Percentiles rank a stretch among this genome's conserved stretches.
These are phyloP conservation scores for Benitochromis conjunctus DNA, from an alignment of 2,113 vertebrate genomes.

Conservation along the genomic window DNA sequence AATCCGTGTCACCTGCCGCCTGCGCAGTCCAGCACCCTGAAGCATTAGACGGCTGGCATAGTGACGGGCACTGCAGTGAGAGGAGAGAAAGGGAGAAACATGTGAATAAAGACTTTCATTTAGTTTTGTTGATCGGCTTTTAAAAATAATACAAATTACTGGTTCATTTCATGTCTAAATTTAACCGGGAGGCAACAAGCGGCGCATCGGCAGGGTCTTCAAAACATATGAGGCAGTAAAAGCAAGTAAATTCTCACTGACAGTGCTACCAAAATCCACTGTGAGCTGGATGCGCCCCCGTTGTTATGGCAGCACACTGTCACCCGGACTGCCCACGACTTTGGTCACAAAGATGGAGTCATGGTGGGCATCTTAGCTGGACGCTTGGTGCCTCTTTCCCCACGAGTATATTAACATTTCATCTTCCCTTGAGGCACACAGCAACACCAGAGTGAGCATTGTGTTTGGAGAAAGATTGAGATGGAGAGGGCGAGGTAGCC, in stretches of 20 bases:
- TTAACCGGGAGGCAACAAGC: neutral
- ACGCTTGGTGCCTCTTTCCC: constrained; percentile 1
- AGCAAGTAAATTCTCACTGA: constrained; percentile 4
- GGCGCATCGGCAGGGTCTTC: neutral
- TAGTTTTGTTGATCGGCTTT: constrained; percentile 13
- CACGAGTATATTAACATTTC: constrained; percentile 26
- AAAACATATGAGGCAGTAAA: constrained; percentile 6
- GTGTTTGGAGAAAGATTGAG: constrained; percentile 54
- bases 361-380: constrained; percentile 25
- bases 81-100: constrained; percentile 21
- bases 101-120: constrained; percentile 21
- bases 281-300: constrained; percentile 34
- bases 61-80: constrained; percentile 64
- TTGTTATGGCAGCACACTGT: constrained; percentile 50
- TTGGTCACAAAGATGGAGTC: constrained; percentile 24
- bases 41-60: constrained; percentile 68
- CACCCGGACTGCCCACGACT: constrained; percentile 31
- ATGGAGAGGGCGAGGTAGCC: constrained; percentile 46
- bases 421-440: constrained; percentile 2
- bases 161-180: neutral
- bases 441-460: constrained; percentile 20
- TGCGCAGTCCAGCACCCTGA: constrained; percentile 72
- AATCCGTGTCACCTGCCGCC: constrained; percentile 78
- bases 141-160: neutral
- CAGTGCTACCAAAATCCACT: constrained; percentile 10